phyloP scores from a whole-genome alignment of 92 coral and sea anemone species.

The Phenganax subtilis region DNA sequence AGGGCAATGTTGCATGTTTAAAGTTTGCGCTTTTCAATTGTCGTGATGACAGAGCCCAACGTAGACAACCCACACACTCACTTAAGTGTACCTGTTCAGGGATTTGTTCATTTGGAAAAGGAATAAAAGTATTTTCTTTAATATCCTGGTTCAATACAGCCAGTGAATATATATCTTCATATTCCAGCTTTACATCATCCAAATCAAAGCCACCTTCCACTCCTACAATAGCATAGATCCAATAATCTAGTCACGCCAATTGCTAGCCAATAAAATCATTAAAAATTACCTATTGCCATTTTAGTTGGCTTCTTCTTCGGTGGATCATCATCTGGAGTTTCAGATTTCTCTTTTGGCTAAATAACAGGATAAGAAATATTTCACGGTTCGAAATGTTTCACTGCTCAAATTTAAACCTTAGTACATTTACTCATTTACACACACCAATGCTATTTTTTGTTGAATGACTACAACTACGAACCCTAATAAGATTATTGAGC shows the following conservation, averaged over 20 bases:
- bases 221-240: slow-evolving; percentile 44
- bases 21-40: too few species aligned
- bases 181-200: slow-evolving; percentile 76
- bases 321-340: slow-evolving; percentile 60
- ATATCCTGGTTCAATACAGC: slow-evolving; percentile 55
- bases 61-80: background rate
- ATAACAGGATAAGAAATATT: background rate
- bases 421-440: too few species aligned
- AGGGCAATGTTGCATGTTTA: too few species aligned
- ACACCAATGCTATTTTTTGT: too few species aligned
- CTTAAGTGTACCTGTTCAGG: slow-evolving; percentile 65
- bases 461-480: too few species aligned
- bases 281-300: slow-evolving; percentile 73
- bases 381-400: background rate
- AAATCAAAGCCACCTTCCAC: slow-evolving; percentile 95
- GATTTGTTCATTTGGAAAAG: slow-evolving; percentile 65
- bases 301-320: slow-evolving; percentile 97
- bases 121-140: slow-evolving; percentile 57
- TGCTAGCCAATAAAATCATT: too few species aligned
- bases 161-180: slow-evolving; percentile 74
- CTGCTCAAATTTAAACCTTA: too few species aligned
- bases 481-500: too few species aligned
- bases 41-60: background rate
- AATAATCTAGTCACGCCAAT: too few species aligned
- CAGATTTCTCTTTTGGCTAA: slow-evolving; percentile 27